Base-by-base conservation (phyloP, 1,140 invertebrate species). In the Drosophila lini region DNA sequence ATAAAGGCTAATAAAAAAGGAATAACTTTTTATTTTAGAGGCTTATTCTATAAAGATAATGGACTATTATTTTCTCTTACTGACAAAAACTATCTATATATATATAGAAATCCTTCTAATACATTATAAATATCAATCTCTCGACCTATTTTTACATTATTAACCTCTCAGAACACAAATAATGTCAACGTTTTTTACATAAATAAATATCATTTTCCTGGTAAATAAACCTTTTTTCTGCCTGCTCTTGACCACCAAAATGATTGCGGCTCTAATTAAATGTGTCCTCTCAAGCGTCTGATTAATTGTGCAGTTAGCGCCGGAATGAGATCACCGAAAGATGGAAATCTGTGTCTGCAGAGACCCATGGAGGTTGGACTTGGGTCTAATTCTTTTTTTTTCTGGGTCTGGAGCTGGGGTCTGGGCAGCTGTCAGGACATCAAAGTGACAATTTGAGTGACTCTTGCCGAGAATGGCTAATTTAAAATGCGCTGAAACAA, bases 401-500 rank as follows among this genome's bases (percentile, higher is more conserved):
- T 38, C 28, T 64, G 8, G 25, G 13, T 22, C 13, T 19, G 31
- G 15, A 10, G 42, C n/a, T 28, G 45, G 45, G 22, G 44, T 36
- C 42, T 28, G 63, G 62, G 9, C 28, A 58, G 60, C 76, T 83
- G 83, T 82, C 83, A 82, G 38, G 64, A 88, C 84, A 84, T 88
- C 84, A 88, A 88, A 88, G 84, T 88, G 84, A 88, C 84, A 88
- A 84, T 89, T 84, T 89, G 84, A 88, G 84, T 89, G 84, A 88
- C 84, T 88, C 80, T 63, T 60, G 41, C 61, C 34, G 77, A 58
- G 64, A 81, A 76, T 68, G 76, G 71, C 77, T 80, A 77, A 88
- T 88, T 89, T 88, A 88, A 89, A 88, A 88, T 88, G 82, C 79
- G 82, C 82, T 85, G 79, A 53, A 88, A 88, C 84, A 88, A 88